Conservation (phyloP, 2,888 invertebrate species). For the Nowickia ferox region DNA sequence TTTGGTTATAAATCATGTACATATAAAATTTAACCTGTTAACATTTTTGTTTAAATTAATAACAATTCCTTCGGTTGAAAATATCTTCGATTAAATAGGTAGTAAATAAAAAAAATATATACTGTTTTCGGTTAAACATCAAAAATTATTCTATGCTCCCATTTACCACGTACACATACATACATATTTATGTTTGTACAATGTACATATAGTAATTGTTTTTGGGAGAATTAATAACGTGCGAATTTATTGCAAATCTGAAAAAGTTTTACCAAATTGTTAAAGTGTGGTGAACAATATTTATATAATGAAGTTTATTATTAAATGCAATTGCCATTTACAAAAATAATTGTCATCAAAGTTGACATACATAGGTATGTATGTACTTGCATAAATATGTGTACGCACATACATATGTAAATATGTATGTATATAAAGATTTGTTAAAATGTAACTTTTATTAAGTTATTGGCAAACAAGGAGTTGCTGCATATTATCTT, state of each 20-base stretch:
- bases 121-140: background rate
- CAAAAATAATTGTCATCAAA: slow-evolving; percentile 42
- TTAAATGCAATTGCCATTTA: slow-evolving; percentile 32
- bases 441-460: slow-evolving; percentile 25
- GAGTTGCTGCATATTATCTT: background rate
- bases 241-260: background rate
- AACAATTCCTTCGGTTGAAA: background rate
- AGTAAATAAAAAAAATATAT: background rate
- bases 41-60: background rate
- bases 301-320: slow-evolving; percentile 18
- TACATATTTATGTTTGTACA: background rate
- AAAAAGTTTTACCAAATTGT: background rate
- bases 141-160: background rate
- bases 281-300: slow-evolving; percentile 11
- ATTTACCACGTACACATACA: background rate
- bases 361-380: background rate
- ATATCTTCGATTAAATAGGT: background rate
- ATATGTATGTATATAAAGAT: background rate
- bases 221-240: slow-evolving; percentile 13
- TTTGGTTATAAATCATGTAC: slow-evolving; percentile 25
- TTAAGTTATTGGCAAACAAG: slow-evolving; percentile 49
- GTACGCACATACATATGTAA: background rate
- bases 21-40: slow-evolving; percentile 30
- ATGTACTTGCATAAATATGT: background rate
- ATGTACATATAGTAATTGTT: background rate